Evolutionary conservation across 1,140 invertebrate species (phyloP), one percentile per base, ranked within the genome.

Genomic region (Leptinotarsa undecemlineata): DNA sequence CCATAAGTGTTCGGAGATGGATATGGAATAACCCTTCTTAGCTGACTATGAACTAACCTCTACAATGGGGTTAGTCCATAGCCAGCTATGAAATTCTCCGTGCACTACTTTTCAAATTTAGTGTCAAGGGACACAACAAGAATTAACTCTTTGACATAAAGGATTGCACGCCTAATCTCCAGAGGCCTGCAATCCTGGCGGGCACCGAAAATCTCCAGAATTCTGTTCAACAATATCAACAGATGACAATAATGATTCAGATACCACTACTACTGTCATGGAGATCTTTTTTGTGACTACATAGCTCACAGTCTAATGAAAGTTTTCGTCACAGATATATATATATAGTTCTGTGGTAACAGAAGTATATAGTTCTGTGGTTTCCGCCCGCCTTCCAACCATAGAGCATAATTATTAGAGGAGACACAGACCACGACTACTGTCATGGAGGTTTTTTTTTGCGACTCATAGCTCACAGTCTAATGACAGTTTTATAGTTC

Each of bases 91-190:
- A 99, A 99, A 84, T 99, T 99, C 86, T 99, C 97, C 76, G 98
- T 99, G 6, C 90, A 96, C 78, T 99, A 99, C 87, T 99, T 97
- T 86, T 90, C 99, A 33, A 99, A 99, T 88, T 88, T 99, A 76
- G 98, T 99, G 57, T 89, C 99, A 11, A 98, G 99, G 89, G 98
- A 99, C 85, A 99, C 98, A 99, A 86, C 98, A 99, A 89, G 96
- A 97, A 88, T 97, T 97, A 60, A 96, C 94, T 26, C 85, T 97
- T 63, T 97, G 96, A 96, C 90, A 96, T 79, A 97, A 97, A 87
- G 80, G 82, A 82, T 73, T 84, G 82, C 79, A 89, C 85, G 80
- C 81, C 74, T 68, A 84, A 82, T 77, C 76, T 82, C 8, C 83
- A 82, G 80, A 81, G 82, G 74, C 89, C 88, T 23, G 88, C 88